Evolutionary conservation across 2,888 invertebrate genomes (phyloP).

Genomic region (Melanostoma mellinum): DNA sequence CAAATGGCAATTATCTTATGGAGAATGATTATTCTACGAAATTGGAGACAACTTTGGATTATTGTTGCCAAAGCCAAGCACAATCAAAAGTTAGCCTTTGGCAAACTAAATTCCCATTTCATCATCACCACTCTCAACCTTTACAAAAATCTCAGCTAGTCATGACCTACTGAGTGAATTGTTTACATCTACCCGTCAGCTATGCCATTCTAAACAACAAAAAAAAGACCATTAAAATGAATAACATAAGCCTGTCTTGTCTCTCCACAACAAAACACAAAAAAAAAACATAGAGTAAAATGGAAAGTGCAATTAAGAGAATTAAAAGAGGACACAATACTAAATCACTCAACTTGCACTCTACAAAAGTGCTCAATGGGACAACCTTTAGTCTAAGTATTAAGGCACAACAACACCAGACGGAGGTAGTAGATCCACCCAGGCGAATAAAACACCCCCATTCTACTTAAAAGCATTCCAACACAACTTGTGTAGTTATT

Average conservation of each 20-base stretch:
- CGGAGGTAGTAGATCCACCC: background rate
- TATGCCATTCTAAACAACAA: conserved; percentile 39
- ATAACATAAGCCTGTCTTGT: conserved; percentile 15
- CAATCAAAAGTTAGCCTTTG: background rate
- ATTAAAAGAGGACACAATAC: conserved; percentile 70
- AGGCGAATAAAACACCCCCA: background rate
- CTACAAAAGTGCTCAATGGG: conserved; percentile 56
- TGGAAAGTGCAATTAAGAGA: conserved; percentile 62
- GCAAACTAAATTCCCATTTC: background rate
- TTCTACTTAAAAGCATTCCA: conserved; percentile 11
- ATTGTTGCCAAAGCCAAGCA: too few relatives aligned
- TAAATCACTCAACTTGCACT: conserved; percentile 69
- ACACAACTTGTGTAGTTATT: conserved; percentile 19
- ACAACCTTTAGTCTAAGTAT: conserved; percentile 61
- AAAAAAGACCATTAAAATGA: conserved; percentile 30
- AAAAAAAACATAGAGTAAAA: conserved; percentile 24
- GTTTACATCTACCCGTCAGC: conserved; percentile 46
- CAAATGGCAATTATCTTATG: too few relatives aligned
- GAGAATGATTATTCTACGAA: too few relatives aligned
- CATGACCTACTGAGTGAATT: conserved; percentile 26
- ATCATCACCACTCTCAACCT: conserved; percentile 12
- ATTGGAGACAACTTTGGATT: too few relatives aligned
- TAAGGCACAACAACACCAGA: conserved; percentile 31
- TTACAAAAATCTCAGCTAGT: conserved; percentile 24
- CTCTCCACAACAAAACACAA: background rate